Base-by-base conservation (phyloP, 2,113 vertebrate species). In the Cettia cetti region DNA sequence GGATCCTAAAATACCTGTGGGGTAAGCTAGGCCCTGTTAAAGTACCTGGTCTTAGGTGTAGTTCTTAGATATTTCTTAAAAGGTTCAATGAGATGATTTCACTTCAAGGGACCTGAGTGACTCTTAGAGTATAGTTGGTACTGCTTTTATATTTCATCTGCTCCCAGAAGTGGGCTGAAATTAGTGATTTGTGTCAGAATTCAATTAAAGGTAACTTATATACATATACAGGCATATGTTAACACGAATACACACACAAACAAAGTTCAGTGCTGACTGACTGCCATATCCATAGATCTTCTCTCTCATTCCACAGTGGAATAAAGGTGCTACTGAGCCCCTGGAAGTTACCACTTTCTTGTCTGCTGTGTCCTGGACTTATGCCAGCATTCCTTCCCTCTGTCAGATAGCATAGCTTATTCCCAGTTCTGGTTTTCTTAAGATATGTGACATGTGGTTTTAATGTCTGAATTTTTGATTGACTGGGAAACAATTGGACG, bases 1-100 rank as follows among this genome's bases (percentile, higher is more conserved):
- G 88, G 70, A 97, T 99, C 86, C 93, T 98, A 86, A 99, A 97
- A 90, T 98, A 99, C 74, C 56, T 97, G 31, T 99, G 98, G 98
- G 98, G 99, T 99, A 86, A 98, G 94, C 40, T 71, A 70, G n/a
- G 23, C 6, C 33, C 3, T 78, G 1, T 49, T 57, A 26, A 76
- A 59, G 22, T 45, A 50, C 7, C 15, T 81, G 10, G 14, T 47
- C 14, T 78, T 69, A n/a, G 33, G 0, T 30, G 11, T 59, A 61
- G 30, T 64, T 59, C 31, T 28, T 72, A 28, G 5, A 23, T 45
- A 39, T 44, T 82, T 92, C 28, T 86, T 37, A 10, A 44, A 61
- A 56, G 2, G 7, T 63, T 77, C 80, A 70, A 40, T 60, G 35
- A 90, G 20, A 13, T 82, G 0, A 31, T 42, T 69, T 75, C 26